A percentile compares a stretch with the other conserved stretches of the same genome.
Conservation (phyloP, 2,113 vertebrate species). For the Podocnemis expansa region DNA sequence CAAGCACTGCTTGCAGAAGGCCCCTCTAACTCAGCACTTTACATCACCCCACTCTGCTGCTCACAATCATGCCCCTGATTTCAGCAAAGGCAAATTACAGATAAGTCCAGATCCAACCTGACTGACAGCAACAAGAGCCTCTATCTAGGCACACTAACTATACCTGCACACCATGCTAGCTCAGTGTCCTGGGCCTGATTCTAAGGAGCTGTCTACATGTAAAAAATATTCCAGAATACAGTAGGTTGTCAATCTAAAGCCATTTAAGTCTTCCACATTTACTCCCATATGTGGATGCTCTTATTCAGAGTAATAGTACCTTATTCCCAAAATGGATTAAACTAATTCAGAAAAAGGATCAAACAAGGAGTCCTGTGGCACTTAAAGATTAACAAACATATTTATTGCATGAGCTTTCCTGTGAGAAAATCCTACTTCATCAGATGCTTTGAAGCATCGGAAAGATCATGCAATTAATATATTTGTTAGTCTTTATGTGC, state of each 20-base stretch:
- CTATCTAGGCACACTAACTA: background rate
- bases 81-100: background rate
- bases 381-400: no score
- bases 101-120: background rate
- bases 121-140: background rate
- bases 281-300: no score
- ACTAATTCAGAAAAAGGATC: no score
- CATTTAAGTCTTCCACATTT: no score
- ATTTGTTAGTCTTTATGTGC: no score
- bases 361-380: no score
- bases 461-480: no score
- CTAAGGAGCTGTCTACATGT: background rate
- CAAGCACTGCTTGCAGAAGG: background rate
- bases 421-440: no score
- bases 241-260: background rate
- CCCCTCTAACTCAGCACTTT: background rate
- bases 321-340: no score
- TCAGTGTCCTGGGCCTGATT: background rate
- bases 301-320: no score
- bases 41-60: accelerated
- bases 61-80: accelerated
- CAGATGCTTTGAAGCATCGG: no score
- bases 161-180: background rate
- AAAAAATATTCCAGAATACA: background rate
- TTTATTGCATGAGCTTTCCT: no score